Evolutionary conservation across 2,797 vertebrate genomes (phyloP).

Genomic region (Prunella strophiata): DNA sequence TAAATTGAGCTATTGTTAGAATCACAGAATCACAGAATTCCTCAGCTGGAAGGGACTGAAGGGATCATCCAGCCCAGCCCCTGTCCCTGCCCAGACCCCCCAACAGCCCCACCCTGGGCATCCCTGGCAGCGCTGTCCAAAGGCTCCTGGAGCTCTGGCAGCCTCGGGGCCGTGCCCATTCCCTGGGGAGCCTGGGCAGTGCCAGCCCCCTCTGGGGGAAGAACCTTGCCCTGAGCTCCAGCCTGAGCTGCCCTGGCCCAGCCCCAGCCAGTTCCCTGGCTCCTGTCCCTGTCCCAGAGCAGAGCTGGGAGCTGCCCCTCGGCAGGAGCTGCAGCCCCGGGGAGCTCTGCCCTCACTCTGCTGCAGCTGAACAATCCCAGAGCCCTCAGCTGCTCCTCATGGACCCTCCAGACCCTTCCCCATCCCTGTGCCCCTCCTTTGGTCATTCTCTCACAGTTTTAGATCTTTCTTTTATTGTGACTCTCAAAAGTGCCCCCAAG

Average conservation of each 20-base stretch:
- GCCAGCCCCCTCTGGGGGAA: background rate
- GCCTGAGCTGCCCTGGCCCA: background rate
- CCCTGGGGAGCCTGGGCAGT: background rate
- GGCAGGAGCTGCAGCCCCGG: background rate
- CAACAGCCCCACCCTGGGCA: background rate
- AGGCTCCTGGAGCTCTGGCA: background rate
- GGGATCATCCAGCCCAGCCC: fast-evolving
- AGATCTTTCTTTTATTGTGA: background rate
- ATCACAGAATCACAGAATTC: background rate
- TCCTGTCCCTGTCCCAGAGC: background rate
- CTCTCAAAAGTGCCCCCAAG: background rate
- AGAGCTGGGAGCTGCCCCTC: background rate
- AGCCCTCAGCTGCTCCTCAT: background rate
- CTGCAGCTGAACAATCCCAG: background rate
- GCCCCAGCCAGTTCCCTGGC: background rate
- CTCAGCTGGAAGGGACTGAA: fast-evolving
- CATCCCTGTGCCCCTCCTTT: background rate
- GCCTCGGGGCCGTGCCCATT: background rate
- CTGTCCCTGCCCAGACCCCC: background rate
- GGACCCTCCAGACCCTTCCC: background rate
- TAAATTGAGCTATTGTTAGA: background rate
- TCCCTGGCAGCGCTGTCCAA: background rate
- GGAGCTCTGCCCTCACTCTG: background rate
- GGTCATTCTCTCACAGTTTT: background rate
- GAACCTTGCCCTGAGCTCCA: background rate